Evolutionary conservation across 2,888 invertebrate genomes (phyloP), one percentile per base, ranked within the genome.

Genomic region (Drosophila kambysellisi): DNA sequence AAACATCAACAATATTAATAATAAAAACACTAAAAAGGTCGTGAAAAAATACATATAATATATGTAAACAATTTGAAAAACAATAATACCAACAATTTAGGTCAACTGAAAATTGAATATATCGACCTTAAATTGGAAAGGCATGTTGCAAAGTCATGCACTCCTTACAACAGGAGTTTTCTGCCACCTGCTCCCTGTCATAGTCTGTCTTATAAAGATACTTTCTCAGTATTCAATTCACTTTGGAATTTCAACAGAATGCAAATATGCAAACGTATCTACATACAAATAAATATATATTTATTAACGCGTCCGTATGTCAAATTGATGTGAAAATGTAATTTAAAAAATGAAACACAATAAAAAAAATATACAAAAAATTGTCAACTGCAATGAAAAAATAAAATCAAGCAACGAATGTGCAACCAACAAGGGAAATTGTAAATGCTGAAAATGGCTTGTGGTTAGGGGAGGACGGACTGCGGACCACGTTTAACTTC

Each of bases 381-480:
- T 71, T 64, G 68, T 67, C 71, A 76, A 69, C 71, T 51, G 51
- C 43, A 57, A n/a, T 51, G 32, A 33, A 59, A 46, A 62, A 62
- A 63, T 46, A 59, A 67, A 72, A 63, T 56, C 61, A 43, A 65
- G 68, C 48, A 70, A 60, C 66, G 74, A 88, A 85, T 80, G 69
- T 88, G 58, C 79, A 70, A 74, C 76, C 88, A 85, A 86, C 86
- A 86, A 79, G 73, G 70, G 76, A 88, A 81, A 84, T 88, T 74
- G 78, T 84, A 83, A 84, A 83, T 81, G 83, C 60, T 81, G 79
- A 39, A 76, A 69, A 76, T 76, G 66, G 72, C 66, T 80, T 61
- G 60, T 56, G 66, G 75, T 62, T 37, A 6, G 43, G 17, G 5
- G n/a, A 15, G 17, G 25, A 20, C 37, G 17, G 43, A 25, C 30